Percentiles rank a stretch among this genome's conserved stretches.
phyloP scores from a whole-genome alignment of 2,113 vertebrate species.

The Melanerpes formicivorus region DNA sequence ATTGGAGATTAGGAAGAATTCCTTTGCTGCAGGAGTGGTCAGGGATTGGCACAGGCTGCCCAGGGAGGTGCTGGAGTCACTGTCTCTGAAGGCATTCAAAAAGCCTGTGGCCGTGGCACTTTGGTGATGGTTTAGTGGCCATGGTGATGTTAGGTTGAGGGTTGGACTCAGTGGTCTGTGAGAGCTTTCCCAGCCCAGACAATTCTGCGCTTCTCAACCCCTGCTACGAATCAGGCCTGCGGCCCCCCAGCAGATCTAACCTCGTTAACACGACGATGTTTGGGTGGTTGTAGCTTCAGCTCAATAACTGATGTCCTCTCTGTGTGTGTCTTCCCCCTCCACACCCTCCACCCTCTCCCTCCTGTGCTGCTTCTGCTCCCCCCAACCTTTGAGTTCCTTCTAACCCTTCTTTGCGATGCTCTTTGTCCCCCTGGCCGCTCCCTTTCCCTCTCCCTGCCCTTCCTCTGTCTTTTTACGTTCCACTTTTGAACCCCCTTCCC shows the following conservation, averaged over 20 bases:
- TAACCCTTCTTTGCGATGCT: not conserved
- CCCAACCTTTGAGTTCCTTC: conserved; percentile 12
- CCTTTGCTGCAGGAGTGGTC: no score
- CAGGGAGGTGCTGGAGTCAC: no score
- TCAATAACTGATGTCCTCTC: conserved; percentile 56
- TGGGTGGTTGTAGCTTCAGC: not conserved
- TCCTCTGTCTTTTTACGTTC: not conserved
- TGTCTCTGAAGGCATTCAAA: no score
- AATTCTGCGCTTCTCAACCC: no score
- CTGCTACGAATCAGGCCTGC: not conserved
- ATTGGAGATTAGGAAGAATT: no score
- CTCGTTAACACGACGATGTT: not conserved
- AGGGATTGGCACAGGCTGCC: no score
- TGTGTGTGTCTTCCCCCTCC: conserved; percentile 48
- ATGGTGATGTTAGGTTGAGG: no score
- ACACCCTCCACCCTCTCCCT: not conserved
- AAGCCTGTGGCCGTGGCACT: no score
- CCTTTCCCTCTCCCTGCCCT: not conserved
- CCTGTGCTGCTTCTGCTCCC: not conserved
- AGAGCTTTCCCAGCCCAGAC: no score
- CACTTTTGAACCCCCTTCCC: not conserved
- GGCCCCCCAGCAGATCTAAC: not conserved
- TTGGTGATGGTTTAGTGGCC: no score
- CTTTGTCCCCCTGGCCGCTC: not conserved
- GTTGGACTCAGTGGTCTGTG: no score